phyloP scores from a whole-genome alignment of 2,797 vertebrate species.

The Mus minutoides region DNA sequence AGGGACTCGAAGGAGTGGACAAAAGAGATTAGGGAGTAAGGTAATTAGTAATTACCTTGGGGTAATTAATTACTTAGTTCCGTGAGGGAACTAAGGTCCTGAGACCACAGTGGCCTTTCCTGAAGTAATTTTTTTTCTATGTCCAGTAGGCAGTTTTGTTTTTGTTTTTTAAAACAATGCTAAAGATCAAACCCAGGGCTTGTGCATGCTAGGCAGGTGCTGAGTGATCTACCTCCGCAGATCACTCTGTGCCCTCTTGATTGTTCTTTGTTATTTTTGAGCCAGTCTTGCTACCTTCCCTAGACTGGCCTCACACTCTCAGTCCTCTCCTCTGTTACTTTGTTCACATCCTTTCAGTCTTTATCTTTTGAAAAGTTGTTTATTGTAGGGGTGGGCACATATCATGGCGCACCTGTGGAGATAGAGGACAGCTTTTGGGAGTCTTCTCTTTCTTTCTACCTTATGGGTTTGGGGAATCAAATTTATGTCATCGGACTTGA shows the following conservation, averaged over 20 bases:
- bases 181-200: neutral
- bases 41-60: slow-evolving; percentile 4
- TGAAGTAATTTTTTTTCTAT: slow-evolving; percentile 49
- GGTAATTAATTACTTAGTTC: neutral
- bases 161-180: neutral
- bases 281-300: neutral
- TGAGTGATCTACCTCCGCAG: neutral
- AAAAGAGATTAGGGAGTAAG: slow-evolving; percentile 18
- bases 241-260: neutral
- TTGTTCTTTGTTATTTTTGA: neutral
- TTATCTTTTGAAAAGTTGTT: neutral
- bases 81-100: neutral
- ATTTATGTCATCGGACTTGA: neutral
- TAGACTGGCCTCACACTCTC: neutral
- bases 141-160: neutral
- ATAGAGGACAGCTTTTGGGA: neutral
- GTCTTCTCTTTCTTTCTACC: neutral
- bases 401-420: neutral
- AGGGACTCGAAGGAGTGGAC: neutral
- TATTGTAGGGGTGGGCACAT: neutral
- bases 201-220: neutral
- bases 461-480: neutral
- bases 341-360: neutral
- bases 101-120: slow-evolving; percentile 5
- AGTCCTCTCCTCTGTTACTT: neutral